phyloP scores from a whole-genome alignment of 2,888 invertebrate species.

The Diarsia rubi region DNA sequence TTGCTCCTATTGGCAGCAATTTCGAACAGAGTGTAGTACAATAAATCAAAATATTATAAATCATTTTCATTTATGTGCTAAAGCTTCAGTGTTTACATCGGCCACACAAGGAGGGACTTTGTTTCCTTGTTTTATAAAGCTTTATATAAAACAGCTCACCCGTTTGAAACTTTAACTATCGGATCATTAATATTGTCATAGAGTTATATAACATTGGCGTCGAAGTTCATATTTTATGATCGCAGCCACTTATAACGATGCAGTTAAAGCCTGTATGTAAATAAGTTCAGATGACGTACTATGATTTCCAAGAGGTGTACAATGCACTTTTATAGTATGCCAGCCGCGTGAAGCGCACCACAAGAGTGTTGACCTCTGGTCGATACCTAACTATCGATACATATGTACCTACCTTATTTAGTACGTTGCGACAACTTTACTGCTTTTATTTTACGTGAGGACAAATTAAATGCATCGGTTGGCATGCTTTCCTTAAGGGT shows the following conservation, averaged over 20 bases:
- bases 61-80: conserved; percentile 28
- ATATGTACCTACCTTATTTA: conserved; percentile 7
- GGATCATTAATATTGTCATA: conserved; percentile 18
- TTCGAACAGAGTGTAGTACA: conserved; percentile 9
- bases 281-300: conserved; percentile 76
- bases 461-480: conserved; percentile 23
- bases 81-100: conserved; percentile 30
- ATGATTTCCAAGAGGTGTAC: conserved; percentile 85
- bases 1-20: conserved; percentile 15
- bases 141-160: conserved; percentile 29
- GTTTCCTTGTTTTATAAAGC: conserved; percentile 34
- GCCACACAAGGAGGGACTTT: conserved; percentile 42
- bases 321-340: conserved; percentile 88
- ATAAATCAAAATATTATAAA: conserved; percentile 45
- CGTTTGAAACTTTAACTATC: conserved; percentile 25
- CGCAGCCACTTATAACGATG: conserved; percentile 50
- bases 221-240: conserved; percentile 38
- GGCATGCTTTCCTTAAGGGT: conserved; percentile 13
- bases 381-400: conserved; percentile 51
- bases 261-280: conserved; percentile 66
- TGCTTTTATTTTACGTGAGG: conserved; percentile 14
- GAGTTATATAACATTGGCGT: conserved; percentile 4
- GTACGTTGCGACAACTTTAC: conserved; percentile 32
- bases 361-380: conserved; percentile 72
- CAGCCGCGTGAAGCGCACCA: conserved; percentile 79